These are phyloP conservation scores for Centropus bengalensis DNA, from an alignment of 2,113 vertebrate genomes.

Conservation along the genomic window DNA sequence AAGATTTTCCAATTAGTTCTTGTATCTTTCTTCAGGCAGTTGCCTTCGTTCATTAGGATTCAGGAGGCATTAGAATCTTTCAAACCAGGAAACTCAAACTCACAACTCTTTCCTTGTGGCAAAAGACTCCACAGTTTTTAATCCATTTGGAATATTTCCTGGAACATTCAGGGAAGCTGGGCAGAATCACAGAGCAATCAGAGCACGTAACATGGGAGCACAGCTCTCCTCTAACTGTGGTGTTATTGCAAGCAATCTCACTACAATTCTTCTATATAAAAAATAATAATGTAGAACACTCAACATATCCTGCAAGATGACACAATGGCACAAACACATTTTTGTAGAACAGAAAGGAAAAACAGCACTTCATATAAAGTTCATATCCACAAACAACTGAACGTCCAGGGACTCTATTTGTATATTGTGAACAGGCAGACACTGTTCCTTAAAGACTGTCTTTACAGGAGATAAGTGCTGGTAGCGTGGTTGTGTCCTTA, in stretches of 20 bases:
- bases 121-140: not conserved
- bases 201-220: not conserved
- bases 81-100: not conserved
- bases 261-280: not conserved
- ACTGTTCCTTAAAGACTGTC: not conserved
- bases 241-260: not conserved
- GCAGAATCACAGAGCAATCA: not conserved
- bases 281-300: not conserved
- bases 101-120: not conserved
- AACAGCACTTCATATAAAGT: not conserved
- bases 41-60: not conserved
- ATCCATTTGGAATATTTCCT: not conserved
- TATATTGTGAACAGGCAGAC: not conserved
- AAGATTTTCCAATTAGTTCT: not conserved
- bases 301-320: not conserved
- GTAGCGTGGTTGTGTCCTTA: not conserved
- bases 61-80: not conserved
- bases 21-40: not conserved
- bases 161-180: not conserved
- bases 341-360: not conserved
- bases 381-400: not conserved
- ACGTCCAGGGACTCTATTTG: not conserved
- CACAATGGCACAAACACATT: not conserved
- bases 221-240: not conserved
- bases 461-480: not conserved